Conservation (phyloP, 1,140 invertebrate genomes). For the Drosophila ogumai region DNA sequence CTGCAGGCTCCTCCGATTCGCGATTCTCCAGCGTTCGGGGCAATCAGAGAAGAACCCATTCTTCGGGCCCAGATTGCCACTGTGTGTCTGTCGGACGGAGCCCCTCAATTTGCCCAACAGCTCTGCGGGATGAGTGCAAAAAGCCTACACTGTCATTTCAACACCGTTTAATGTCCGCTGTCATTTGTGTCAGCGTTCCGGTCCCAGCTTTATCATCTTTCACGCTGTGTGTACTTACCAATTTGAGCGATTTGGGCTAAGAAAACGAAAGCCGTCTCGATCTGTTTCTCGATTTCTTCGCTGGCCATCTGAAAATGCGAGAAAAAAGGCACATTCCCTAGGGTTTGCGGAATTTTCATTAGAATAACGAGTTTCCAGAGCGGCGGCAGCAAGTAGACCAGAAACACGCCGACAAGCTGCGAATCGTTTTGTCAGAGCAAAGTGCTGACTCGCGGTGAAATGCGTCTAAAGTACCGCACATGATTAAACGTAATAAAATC, state of each 20-base stretch:
- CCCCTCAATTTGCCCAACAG: slow-evolving; percentile 35
- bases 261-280: slow-evolving; percentile 51
- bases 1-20: slow-evolving; percentile 10
- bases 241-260: slow-evolving; percentile 46
- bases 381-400: slow-evolving; percentile 49
- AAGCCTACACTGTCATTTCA: slow-evolving; percentile 53
- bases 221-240: slow-evolving; percentile 47
- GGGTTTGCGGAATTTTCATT: slow-evolving; percentile 46
- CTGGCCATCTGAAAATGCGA: neutral
- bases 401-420: slow-evolving; percentile 31
- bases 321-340: slow-evolving; percentile 26
- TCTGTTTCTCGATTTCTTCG: slow-evolving; percentile 34
- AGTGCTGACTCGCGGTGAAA: slow-evolving; percentile 46
- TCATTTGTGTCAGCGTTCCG: slow-evolving; percentile 54
- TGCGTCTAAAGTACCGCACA: slow-evolving; percentile 74
- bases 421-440: slow-evolving; percentile 36
- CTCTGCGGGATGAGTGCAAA: slow-evolving; percentile 29
- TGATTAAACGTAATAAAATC: slow-evolving; percentile 69
- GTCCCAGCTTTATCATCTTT: slow-evolving; percentile 45
- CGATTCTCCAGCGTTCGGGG: slow-evolving; percentile 23
- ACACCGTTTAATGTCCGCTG: slow-evolving; percentile 58
- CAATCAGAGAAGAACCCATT: slow-evolving; percentile 27
- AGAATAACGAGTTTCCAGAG: slow-evolving; percentile 40
- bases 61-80: slow-evolving; percentile 33
- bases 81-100: slow-evolving; percentile 14